Base-by-base conservation (phyloP, 2,113 vertebrate species). In the Campylomormyrus tamandua region DNA sequence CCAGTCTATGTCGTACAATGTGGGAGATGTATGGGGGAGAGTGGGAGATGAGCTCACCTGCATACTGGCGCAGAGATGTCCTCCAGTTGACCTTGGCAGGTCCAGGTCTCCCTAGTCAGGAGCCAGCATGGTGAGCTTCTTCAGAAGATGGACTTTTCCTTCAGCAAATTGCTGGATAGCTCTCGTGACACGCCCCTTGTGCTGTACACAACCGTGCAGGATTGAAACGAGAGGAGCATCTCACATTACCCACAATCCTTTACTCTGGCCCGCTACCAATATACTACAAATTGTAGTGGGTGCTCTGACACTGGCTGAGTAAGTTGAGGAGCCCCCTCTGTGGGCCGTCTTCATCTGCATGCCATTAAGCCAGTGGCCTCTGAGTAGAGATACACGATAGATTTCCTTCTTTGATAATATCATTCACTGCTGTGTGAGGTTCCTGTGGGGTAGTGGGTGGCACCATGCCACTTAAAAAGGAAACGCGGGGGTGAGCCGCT, bases 11-110 rank as follows among this genome's bases (percentile, higher is more conserved):
- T 42, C 39, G 39, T 92, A 88, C 90, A 92, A 91, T 91, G 91
- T 91, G 91, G 91, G 92, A 91, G 83, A 87, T 90, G 90, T 89
- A 27, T 50, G 45, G 56, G 50, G 84, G 83, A 70, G 31, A 88
- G 49, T 87, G 53, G 52, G 49, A 80, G 77, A 42, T 31, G 88
- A 17, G 49, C 46, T 89, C 66, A 83, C 83, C 74, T 53, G 88
- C 31, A 74, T 7, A 15, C 62, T 35, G 24, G 31, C 46, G 45
- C 66, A 35, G 46, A 52, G 27, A 87, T 87, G 49, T 53, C 31
- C 27, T 53, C 49, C 50, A 35, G 8, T 53, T 56, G 48, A n/a
- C 50, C 85, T 27, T 49, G n/a, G 13, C n/a, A 7, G 48, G n/a
- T 85, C 46, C 48, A 48, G 45, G 83, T 19, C 45, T 31, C 62